Evolutionary conservation across 2,113 vertebrate genomes (phyloP).

Genomic region (Nansenia antarctica): DNA sequence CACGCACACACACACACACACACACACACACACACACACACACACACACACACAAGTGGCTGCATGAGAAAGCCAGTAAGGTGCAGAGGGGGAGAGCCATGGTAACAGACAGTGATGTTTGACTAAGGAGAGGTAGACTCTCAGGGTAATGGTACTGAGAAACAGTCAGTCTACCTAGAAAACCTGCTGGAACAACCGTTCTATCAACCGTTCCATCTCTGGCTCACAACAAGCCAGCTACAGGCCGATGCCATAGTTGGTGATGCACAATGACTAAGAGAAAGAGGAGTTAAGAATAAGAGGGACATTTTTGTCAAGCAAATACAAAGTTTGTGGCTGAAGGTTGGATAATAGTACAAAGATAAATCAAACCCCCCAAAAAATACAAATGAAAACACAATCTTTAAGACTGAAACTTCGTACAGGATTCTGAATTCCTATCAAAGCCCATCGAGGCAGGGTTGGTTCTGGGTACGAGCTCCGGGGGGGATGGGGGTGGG

Average conservation of each 20-base stretch:
- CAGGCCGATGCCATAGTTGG: background rate
- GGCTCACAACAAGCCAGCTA: background rate
- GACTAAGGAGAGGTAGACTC: background rate
- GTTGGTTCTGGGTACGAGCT: too few species aligned
- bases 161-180: background rate
- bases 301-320: background rate
- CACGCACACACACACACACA: background rate
- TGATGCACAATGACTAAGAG: background rate
- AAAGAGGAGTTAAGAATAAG: background rate
- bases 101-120: background rate
- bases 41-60: conserved; percentile 9
- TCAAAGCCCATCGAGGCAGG: background rate
- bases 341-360: background rate
- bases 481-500: background rate
- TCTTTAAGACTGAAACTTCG: background rate
- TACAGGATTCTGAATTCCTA: background rate
- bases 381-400: background rate
- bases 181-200: background rate
- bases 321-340: background rate
- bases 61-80: background rate
- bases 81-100: background rate
- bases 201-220: background rate
- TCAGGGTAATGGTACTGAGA: background rate
- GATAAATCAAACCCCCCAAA: too few species aligned
- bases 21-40: background rate